A percentile compares a stretch with the other conserved stretches of the same genome.
phyloP scores from a whole-genome alignment of 2,797 vertebrate genomes.

The Spheniscus humboldti region DNA sequence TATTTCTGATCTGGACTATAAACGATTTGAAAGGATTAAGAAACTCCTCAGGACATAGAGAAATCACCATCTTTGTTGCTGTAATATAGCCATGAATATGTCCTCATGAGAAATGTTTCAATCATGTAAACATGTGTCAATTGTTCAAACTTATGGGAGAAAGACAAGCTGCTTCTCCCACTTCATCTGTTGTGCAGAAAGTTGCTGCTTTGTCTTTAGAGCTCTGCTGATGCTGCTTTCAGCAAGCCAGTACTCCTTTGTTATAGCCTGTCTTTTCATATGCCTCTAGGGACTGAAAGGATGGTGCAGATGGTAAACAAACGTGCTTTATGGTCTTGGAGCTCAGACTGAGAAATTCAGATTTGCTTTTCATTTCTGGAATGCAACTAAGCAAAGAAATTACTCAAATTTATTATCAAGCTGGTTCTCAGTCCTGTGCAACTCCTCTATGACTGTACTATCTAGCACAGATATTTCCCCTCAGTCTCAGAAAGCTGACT shows the following conservation, averaged over 20 bases:
- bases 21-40: neutral
- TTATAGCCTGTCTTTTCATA: slow-evolving; percentile 2
- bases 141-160: neutral
- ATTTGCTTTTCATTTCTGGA: slow-evolving; percentile 34
- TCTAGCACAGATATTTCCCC: neutral
- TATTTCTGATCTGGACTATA: neutral
- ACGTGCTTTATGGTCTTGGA: slow-evolving; percentile 6
- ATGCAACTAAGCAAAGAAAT: neutral
- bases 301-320: slow-evolving; percentile 54
- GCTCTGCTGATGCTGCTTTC: slow-evolving; percentile 21
- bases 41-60: neutral
- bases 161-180: neutral
- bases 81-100: neutral
- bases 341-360: slow-evolving; percentile 26
- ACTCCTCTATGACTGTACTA: neutral
- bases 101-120: neutral
- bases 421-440: neutral
- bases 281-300: slow-evolving; percentile 5
- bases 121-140: neutral
- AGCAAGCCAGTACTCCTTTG: slow-evolving; percentile 5
- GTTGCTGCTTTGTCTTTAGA: slow-evolving; percentile 11
- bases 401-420: slow-evolving; percentile 11
- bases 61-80: neutral
- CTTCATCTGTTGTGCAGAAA: slow-evolving; percentile 9
- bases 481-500: neutral